Percentiles rank a stretch among this genome's conserved stretches.
These are phyloP conservation scores for Himalopsyche japonica DNA, from an alignment of 2,888 invertebrate species.

Conservation along the genomic window DNA sequence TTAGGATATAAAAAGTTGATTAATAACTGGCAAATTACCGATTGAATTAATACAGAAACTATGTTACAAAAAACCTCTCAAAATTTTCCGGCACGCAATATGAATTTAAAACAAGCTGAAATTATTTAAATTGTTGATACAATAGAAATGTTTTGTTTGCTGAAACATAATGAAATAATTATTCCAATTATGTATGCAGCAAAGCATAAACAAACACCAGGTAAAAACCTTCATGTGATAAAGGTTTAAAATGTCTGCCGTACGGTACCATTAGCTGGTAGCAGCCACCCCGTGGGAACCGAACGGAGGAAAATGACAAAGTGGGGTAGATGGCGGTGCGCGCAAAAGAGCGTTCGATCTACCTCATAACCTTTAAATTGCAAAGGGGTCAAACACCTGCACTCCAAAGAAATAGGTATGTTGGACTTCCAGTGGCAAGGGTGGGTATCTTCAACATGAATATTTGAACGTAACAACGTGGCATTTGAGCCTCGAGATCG, in stretches of 20 bases:
- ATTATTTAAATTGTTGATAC: too few species aligned
- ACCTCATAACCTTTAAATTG: not conserved
- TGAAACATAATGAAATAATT: too few species aligned
- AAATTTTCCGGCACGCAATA: too few species aligned
- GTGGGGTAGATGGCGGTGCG: not conserved
- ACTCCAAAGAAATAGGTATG: not conserved
- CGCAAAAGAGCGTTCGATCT: not conserved
- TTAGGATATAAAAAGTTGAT: too few species aligned
- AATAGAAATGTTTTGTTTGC: too few species aligned
- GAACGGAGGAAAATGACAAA: not conserved
- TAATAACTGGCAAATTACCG: too few species aligned
- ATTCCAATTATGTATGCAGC: too few species aligned
- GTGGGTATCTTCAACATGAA: not conserved
- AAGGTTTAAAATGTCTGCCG: not conserved
- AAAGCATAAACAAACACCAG: not conserved
- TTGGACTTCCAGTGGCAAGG: not conserved
- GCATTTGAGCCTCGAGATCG: not conserved
- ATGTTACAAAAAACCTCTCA: too few species aligned
- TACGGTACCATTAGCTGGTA: not conserved
- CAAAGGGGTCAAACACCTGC: not conserved
- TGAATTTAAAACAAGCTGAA: too few species aligned
- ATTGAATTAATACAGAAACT: too few species aligned
- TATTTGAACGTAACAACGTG: not conserved
- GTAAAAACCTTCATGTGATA: not conserved
- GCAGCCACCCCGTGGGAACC: not conserved